A percentile compares a stretch with the other conserved stretches of the same genome.
Evolutionary conservation across 2,113 vertebrate genomes (phyloP).

Genomic region (Menidia beryllina): DNA sequence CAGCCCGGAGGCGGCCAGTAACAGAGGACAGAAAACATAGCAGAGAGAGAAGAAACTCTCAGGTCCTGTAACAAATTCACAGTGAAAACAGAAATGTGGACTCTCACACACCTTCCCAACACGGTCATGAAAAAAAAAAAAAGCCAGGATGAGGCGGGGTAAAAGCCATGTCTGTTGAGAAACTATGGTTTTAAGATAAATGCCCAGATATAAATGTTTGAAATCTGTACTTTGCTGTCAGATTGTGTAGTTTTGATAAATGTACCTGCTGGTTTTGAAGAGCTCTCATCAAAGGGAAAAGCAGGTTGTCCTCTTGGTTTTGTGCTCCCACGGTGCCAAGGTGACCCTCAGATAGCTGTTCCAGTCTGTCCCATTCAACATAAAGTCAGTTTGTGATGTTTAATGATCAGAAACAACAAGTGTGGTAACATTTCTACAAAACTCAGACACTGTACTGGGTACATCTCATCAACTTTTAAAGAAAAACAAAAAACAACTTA

Average conservation of each 20-base stretch:
- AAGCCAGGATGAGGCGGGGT: background rate
- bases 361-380: conserved; percentile 17
- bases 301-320: background rate
- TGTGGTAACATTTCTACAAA: background rate
- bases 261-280: conserved; percentile 10
- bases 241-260: conserved; percentile 52
- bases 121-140: background rate
- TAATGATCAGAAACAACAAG: background rate
- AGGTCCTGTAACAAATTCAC: background rate
- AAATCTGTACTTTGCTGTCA: conserved; percentile 43
- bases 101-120: too few relatives aligned
- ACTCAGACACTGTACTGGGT: background rate
- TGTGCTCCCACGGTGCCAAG: conserved; percentile 2
- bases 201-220: conserved; percentile 22
- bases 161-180: conserved; percentile 43
- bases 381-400: conserved; percentile 4
- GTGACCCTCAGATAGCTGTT: conserved; percentile 9
- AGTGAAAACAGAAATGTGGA: background rate
- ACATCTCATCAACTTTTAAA: background rate
- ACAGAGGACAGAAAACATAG: background rate
- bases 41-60: background rate
- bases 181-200: conserved; percentile 26
- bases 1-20: background rate
- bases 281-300: background rate
- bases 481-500: background rate